phyloP scores from a whole-genome alignment of 1,140 invertebrate genomes.

The Drosophila murphyi region DNA sequence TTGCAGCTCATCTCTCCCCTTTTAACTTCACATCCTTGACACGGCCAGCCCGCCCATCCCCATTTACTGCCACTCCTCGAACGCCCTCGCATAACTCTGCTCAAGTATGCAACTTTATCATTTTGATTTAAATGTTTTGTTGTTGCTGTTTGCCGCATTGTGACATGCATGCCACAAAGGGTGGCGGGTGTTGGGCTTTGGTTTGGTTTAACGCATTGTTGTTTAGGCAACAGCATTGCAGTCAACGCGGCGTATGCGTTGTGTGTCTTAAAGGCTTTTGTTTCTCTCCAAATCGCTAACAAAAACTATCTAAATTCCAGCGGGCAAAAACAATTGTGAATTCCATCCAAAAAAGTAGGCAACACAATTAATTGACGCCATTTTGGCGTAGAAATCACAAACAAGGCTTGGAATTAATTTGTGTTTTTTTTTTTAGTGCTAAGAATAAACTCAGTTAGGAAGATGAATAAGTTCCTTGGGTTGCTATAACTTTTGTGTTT shows the following conservation, averaged over 20 bases:
- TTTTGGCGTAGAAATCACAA: background rate
- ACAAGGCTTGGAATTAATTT: background rate
- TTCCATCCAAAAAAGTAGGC: constrained; percentile 3
- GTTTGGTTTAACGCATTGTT: constrained; percentile 49
- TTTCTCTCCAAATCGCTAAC: constrained; percentile 30
- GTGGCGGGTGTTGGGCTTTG: constrained; percentile 19
- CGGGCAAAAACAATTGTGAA: background rate
- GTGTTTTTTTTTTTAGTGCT: background rate
- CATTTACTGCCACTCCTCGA: background rate
- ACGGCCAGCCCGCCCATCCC: background rate
- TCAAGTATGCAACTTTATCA: constrained; percentile 84
- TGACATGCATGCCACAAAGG: constrained; percentile 52
- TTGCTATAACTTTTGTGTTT: too few species aligned
- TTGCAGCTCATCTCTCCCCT: background rate
- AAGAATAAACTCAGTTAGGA: too few species aligned
- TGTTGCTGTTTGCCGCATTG: constrained; percentile 65
- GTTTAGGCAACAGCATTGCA: constrained; percentile 61
- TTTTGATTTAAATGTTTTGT: constrained; percentile 84
- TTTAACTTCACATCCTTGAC: background rate
- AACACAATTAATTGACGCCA: constrained; percentile 12
- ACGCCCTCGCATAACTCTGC: constrained; percentile 76
- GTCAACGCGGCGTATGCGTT: constrained; percentile 65
- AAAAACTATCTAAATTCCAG: constrained; percentile 4
- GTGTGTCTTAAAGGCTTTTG: constrained; percentile 56
- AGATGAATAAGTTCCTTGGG: too few species aligned